Evolutionary conservation across 2,797 vertebrate species (phyloP).

Genomic region (Enteromius unitaeniatus): DNA sequence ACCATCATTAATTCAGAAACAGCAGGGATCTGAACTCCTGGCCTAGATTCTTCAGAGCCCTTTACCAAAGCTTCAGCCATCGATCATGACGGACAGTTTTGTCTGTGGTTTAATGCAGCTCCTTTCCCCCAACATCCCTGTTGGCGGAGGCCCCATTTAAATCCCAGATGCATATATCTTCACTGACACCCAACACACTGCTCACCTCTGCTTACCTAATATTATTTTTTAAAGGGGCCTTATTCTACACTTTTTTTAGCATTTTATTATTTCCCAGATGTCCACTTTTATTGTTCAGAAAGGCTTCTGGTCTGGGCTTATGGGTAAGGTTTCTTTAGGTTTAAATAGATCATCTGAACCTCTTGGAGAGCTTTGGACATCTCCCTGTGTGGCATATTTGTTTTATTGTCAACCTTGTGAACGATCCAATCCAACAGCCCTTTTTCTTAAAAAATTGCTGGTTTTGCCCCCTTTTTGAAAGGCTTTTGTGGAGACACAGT

Average conservation of each 20-base stretch:
- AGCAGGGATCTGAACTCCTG: slow-evolving; percentile 43
- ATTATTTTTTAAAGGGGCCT: slow-evolving; percentile 23
- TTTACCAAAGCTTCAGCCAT: slow-evolving; percentile 4
- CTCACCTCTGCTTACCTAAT: slow-evolving; percentile 29
- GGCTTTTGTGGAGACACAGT: not conserved
- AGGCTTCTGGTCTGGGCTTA: not conserved
- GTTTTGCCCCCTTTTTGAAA: slow-evolving; percentile 4
- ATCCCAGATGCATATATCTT: slow-evolving; percentile 47
- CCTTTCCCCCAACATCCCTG: slow-evolving; percentile 32
- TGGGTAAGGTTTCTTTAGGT: not conserved
- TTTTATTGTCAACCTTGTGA: not conserved
- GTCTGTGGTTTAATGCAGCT: not conserved
- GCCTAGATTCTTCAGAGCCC: slow-evolving; percentile 2
- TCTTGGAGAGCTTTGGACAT: not conserved
- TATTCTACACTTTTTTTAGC: not conserved
- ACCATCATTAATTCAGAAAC: slow-evolving; percentile 38
- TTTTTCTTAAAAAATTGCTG: not conserved
- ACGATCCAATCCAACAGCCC: not conserved
- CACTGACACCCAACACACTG: slow-evolving; percentile 36
- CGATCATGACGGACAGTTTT: slow-evolving; percentile 26
- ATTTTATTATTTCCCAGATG: not conserved
- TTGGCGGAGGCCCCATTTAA: slow-evolving; percentile 35
- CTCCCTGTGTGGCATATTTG: not conserved
- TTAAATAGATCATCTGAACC: not conserved
- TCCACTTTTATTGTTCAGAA: not conserved